Evolutionary conservation across 2,797 vertebrate genomes (phyloP).

Genomic region (Luscinia luscinia): DNA sequence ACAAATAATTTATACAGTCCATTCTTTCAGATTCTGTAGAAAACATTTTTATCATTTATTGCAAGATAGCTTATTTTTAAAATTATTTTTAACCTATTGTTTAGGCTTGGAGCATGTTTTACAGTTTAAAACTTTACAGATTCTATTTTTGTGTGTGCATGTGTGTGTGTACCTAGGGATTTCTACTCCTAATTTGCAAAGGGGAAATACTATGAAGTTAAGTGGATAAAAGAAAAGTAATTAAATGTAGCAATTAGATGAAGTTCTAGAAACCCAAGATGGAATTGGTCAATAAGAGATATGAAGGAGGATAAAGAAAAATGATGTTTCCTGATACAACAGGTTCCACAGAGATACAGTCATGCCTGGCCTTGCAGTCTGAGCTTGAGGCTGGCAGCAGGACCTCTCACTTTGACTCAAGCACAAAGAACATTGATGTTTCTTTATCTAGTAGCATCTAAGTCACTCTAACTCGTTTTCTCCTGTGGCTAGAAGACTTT

Average conservation of each 20-base stretch:
- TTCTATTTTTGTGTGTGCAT: background rate
- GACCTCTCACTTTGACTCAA: background rate
- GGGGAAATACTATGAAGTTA: constrained; percentile 25
- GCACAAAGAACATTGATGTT: background rate
- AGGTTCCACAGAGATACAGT: background rate
- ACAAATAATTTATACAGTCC: constrained; percentile 72
- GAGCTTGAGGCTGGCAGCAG: background rate
- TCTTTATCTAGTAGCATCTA: background rate
- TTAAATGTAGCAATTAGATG: constrained; percentile 22
- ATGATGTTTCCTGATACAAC: background rate
- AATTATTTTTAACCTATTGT: constrained; percentile 19
- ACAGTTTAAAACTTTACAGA: constrained; percentile 18
- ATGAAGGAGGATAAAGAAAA: background rate
- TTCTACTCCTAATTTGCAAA: constrained; percentile 24
- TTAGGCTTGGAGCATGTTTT: constrained; percentile 30
- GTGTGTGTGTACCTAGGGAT: background rate
- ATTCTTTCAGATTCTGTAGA: constrained; percentile 53
- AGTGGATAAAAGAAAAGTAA: constrained; percentile 32
- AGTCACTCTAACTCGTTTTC: background rate
- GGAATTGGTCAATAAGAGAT: background rate
- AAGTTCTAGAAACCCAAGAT: constrained; percentile 14
- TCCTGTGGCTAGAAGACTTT: background rate
- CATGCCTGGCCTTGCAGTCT: background rate
- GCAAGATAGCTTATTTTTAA: background rate
- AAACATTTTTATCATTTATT: constrained; percentile 63